A percentile compares a stretch with the other conserved stretches of the same genome.
These are phyloP conservation scores for Drosophila testacea DNA, from an alignment of 2,888 invertebrate species.

Conservation along the genomic window DNA sequence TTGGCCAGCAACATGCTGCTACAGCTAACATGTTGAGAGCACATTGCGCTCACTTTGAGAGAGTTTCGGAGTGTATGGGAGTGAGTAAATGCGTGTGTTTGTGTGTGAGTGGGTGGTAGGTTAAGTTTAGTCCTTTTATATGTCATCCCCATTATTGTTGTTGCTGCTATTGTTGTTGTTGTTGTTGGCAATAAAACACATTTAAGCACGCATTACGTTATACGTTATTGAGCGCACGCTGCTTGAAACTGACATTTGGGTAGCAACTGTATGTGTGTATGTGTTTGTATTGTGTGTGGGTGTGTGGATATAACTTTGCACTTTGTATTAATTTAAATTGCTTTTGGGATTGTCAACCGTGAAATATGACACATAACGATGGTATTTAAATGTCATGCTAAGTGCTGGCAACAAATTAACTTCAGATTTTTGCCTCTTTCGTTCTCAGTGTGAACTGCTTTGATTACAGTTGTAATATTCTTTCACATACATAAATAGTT, in stretches of 20 bases:
- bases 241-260: constrained; percentile 73
- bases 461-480: constrained; percentile 2
- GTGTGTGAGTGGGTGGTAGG: constrained; percentile 21
- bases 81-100: constrained; percentile 25
- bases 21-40: constrained; percentile 46
- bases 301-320: constrained; percentile 62
- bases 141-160: constrained; percentile 55
- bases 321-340: constrained; percentile 78
- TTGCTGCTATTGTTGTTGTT: constrained; percentile 38
- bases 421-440: constrained; percentile 38
- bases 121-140: constrained; percentile 63
- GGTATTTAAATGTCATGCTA: constrained; percentile 59
- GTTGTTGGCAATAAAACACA: constrained; percentile 75
- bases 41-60: constrained; percentile 16
- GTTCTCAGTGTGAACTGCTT: neutral
- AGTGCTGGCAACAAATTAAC: constrained; percentile 62
- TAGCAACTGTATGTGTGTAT: constrained; percentile 34
- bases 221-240: constrained; percentile 74
- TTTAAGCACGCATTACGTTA: constrained; percentile 80
- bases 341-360: constrained; percentile 71
- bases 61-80: constrained; percentile 1
- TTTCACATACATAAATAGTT: neutral
- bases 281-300: constrained; percentile 1
- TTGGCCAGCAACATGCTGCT: constrained; percentile 54
- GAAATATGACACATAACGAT: constrained; percentile 64